A percentile compares a stretch with the other conserved stretches of the same genome.
Conservation (phyloP, 2,797 vertebrate genomes). For the Coluber constrictor region DNA sequence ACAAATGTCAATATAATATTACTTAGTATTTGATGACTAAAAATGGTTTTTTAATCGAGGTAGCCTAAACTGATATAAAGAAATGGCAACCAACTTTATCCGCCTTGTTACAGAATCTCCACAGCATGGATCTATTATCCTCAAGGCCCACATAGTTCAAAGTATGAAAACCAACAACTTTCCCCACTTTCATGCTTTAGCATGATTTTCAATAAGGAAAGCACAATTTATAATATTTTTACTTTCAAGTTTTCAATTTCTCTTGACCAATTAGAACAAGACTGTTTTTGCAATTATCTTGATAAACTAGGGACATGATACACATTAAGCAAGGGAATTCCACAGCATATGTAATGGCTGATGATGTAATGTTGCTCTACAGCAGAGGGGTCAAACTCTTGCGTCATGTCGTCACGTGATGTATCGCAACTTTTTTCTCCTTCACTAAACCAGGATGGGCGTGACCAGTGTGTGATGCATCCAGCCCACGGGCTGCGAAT, state of each 20-base stretch:
- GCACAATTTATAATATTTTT: background rate
- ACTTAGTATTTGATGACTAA: background rate
- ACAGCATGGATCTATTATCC: background rate
- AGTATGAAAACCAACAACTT: background rate
- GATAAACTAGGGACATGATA: background rate
- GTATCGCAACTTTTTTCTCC: too few species aligned
- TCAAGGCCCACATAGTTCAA: background rate
- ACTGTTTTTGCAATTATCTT: too few species aligned
- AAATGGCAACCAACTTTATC: background rate
- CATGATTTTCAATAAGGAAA: background rate
- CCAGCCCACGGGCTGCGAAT: too few species aligned
- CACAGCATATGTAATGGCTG: background rate
- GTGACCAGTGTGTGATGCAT: too few species aligned
- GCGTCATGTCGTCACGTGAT: too few species aligned
- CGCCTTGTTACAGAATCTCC: background rate
- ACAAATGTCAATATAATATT: background rate
- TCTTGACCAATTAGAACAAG: background rate
- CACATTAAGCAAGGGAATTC: background rate
- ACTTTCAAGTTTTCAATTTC: background rate
- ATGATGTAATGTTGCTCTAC: background rate
- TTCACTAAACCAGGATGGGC: too few species aligned
- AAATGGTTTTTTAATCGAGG: background rate
- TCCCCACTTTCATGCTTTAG: background rate
- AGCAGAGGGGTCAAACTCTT: too few species aligned
- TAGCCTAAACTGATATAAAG: background rate